These are phyloP conservation scores for Aulostomus chinensis DNA, from an alignment of 2,797 vertebrate genomes.

Conservation along the genomic window DNA sequence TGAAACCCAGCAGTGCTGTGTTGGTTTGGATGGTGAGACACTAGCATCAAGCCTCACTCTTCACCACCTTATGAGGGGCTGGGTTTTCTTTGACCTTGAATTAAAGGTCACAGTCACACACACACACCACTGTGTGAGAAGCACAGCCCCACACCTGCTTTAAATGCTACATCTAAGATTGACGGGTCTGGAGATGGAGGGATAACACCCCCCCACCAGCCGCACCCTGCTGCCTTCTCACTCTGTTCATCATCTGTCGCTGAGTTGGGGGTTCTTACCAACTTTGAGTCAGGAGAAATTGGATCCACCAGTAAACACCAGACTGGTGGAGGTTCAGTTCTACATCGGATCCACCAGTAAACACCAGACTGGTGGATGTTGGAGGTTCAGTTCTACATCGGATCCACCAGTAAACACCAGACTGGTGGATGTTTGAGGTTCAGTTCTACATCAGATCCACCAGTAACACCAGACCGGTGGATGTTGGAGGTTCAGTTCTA, in stretches of 20 bases:
- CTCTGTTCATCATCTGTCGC: slow-evolving; percentile 17
- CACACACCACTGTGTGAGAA: slow-evolving; percentile 41
- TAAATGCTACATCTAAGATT: slow-evolving; percentile 73
- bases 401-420: too few species aligned
- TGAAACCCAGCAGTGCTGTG: slow-evolving; percentile 34
- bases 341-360: too few species aligned
- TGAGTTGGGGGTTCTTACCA: too few species aligned
- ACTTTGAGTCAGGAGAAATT: slow-evolving; percentile 2
- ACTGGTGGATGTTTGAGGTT: too few species aligned
- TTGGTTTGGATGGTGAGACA: slow-evolving; percentile 50
- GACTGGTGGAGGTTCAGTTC: too few species aligned
- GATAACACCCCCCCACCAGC: slow-evolving; percentile 71
- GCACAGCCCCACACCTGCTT: slow-evolving; percentile 74
- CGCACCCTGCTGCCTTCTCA: slow-evolving; percentile 18
- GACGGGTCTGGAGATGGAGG: slow-evolving; percentile 62
- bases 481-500: too few species aligned
- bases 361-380: too few species aligned
- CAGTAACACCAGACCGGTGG: too few species aligned
- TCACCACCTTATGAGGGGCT: slow-evolving; percentile 82
- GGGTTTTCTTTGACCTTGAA: slow-evolving; percentile 68
- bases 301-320: too few species aligned
- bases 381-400: too few species aligned
- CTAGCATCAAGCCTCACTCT: slow-evolving; percentile 70
- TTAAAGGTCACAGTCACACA: slow-evolving; percentile 25
- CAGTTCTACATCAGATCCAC: too few species aligned